Percentiles rank a stretch among this genome's conserved stretches.
Conservation (phyloP, 2,888 invertebrate genomes). For the Oligia fasciuncula region DNA sequence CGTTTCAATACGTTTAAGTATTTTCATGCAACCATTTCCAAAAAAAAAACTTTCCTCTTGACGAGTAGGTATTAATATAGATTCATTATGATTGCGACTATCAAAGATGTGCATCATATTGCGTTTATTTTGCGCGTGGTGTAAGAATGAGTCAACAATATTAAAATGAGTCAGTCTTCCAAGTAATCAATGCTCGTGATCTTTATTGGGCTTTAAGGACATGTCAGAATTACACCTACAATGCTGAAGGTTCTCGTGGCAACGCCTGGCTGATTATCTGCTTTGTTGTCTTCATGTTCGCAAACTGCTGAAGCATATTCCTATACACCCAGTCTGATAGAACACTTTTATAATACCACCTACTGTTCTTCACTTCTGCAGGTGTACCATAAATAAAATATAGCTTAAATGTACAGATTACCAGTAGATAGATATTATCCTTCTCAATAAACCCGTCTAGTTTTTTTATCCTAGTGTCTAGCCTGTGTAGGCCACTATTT, state of each 20-base stretch:
- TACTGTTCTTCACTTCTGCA: slow-evolving; percentile 19
- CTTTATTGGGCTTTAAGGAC: slow-evolving; percentile 26
- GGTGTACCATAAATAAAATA: slow-evolving; percentile 27
- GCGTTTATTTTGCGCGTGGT: slow-evolving; percentile 25
- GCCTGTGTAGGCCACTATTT: slow-evolving; percentile 68
- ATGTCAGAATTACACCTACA: slow-evolving; percentile 35
- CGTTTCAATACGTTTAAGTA: neutral
- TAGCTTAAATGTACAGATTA: slow-evolving; percentile 19
- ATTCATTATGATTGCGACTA: slow-evolving; percentile 28
- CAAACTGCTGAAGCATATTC: neutral
- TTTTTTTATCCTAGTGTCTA: slow-evolving; percentile 65
- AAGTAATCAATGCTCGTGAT: slow-evolving; percentile 30
- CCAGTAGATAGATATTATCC: slow-evolving; percentile 39
- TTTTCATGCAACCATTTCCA: too few species aligned
- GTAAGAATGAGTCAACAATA: slow-evolving; percentile 39
- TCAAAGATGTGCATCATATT: slow-evolving; percentile 29
- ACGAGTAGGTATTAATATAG: slow-evolving; percentile 24
- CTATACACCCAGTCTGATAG: neutral
- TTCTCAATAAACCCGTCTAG: slow-evolving; percentile 65
- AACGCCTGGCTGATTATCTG: neutral
- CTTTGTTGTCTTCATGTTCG: neutral
- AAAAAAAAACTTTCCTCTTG: slow-evolving; percentile 24
- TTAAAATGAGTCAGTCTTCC: slow-evolving; percentile 50
- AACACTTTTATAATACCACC: slow-evolving; percentile 7
- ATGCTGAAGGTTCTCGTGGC: slow-evolving; percentile 3